These are phyloP conservation scores for Bungarus multicinctus DNA, from an alignment of 2,113 vertebrate species.

Conservation along the genomic window DNA sequence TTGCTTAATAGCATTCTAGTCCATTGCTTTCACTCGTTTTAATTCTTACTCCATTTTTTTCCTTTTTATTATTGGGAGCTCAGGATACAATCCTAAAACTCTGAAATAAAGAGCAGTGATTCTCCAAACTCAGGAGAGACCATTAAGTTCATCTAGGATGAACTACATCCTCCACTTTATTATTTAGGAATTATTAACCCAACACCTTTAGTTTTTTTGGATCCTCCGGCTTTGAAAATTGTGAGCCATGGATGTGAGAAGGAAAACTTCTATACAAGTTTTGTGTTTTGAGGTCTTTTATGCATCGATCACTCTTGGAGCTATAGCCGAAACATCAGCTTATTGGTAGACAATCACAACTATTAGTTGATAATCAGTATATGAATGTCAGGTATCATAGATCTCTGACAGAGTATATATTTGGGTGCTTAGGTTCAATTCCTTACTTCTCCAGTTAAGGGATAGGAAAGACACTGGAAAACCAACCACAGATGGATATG, in stretches of 20 bases:
- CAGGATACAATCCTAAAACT: background rate
- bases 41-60: constrained; percentile 28
- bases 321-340: background rate
- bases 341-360: background rate
- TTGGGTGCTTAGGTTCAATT: background rate
- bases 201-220: background rate
- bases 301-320: background rate
- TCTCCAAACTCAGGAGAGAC: background rate
- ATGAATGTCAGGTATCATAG: background rate
- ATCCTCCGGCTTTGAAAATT: background rate
- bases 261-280: background rate
- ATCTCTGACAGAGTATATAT: background rate
- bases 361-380: background rate
- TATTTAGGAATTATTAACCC: background rate
- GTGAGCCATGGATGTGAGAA: background rate
- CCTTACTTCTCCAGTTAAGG: background rate
- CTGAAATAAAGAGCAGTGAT: background rate
- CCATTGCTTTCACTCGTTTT: constrained; percentile 39
- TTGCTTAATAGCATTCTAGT: constrained; percentile 29
- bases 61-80: background rate
- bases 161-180: background rate
- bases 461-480: background rate
- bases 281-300: background rate
- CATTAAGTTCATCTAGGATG: too few relatives aligned
- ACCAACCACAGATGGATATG: background rate